phyloP scores from a whole-genome alignment of 2,888 invertebrate species.

The Drosophila fulvimacula region DNA sequence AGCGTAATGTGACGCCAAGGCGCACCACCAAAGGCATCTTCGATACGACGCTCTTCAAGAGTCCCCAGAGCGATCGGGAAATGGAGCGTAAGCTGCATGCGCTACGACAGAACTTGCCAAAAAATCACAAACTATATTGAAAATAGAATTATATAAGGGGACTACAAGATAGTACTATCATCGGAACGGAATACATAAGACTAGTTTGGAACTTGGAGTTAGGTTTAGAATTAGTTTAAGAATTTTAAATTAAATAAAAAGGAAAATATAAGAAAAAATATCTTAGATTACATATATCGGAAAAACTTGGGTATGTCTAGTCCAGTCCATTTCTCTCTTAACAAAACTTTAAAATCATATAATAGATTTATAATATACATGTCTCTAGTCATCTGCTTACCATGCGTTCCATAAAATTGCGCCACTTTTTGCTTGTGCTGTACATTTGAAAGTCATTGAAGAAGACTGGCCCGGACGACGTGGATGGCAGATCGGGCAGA shows the following conservation, averaged over 20 bases:
- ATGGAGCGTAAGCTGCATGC: constrained; percentile 57
- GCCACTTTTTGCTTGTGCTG: constrained; percentile 86
- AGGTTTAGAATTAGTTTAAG: constrained; percentile 26
- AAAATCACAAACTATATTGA: constrained; percentile 82
- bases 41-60: constrained; percentile 83
- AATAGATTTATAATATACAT: not conserved
- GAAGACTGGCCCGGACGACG: constrained; percentile 86
- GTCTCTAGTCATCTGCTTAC: constrained; percentile 79
- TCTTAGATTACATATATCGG: not conserved
- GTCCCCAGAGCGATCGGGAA: constrained; percentile 70
- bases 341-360: not conserved
- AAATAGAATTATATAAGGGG: not conserved
- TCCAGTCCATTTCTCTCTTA: not conserved
- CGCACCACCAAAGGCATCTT: constrained; percentile 82
- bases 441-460: constrained; percentile 87
- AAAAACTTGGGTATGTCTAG: not conserved
- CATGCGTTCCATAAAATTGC: constrained; percentile 85
- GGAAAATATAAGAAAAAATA: not conserved
- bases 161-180: not conserved
- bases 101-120: constrained; percentile 76
- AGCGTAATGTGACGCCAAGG: constrained; percentile 50
- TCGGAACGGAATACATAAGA: constrained; percentile 19
- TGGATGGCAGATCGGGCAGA: constrained; percentile 86
- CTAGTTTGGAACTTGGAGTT: constrained; percentile 13
- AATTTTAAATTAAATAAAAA: constrained; percentile 18